Conservation (phyloP, 1,140 invertebrate species). For the Oreohelix idahoensis region DNA sequence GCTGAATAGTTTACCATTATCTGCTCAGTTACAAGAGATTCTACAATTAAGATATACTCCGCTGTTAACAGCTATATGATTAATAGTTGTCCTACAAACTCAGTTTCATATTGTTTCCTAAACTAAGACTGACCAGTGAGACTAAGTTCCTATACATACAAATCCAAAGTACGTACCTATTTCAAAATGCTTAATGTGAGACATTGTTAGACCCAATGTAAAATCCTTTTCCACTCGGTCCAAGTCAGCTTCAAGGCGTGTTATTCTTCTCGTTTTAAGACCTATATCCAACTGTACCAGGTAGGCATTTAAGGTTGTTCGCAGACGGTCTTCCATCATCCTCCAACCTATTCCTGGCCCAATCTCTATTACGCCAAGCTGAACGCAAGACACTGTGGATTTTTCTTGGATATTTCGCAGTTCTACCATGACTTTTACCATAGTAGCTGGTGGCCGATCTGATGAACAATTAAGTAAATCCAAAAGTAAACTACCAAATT, state of each 20-base stretch:
- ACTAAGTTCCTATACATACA: no score
- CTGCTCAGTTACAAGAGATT: no score
- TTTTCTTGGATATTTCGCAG: constrained; percentile 41
- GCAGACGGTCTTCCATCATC: constrained; percentile 57
- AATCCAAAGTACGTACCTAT: constrained; percentile 61
- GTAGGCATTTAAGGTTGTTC: constrained; percentile 53
- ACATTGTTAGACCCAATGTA: constrained; percentile 58
- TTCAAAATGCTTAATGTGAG: constrained; percentile 60
- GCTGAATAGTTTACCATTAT: no score
- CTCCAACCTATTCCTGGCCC: constrained; percentile 55
- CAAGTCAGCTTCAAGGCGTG: constrained; percentile 56
- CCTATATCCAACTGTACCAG: constrained; percentile 61
- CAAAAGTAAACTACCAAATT: no score
- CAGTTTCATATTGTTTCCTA: no score
- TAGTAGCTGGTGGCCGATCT: not conserved
- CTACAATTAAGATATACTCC: no score
- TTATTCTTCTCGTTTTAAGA: constrained; percentile 61
- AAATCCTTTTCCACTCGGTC: constrained; percentile 46
- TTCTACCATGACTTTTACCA: constrained; percentile 37
- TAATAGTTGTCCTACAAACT: no score
- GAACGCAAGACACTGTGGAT: constrained; percentile 35
- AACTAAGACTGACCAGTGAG: no score
- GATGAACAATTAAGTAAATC: not conserved
- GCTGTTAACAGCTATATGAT: no score
- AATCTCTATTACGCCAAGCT: constrained; percentile 60